These are phyloP conservation scores for Bradypus variegatus DNA, from an alignment of 2,797 vertebrate genomes.

Conservation along the genomic window DNA sequence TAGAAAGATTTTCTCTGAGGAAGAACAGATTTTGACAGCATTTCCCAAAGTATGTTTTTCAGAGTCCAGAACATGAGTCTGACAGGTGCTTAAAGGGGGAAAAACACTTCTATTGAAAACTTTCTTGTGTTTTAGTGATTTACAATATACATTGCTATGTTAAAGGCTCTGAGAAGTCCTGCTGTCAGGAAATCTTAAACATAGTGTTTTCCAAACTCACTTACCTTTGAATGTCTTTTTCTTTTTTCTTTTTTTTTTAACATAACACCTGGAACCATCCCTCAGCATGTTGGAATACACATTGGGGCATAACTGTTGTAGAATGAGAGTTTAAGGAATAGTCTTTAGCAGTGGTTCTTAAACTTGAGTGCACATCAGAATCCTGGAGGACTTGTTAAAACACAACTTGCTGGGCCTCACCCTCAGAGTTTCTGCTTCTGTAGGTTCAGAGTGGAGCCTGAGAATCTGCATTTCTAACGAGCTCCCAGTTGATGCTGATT, in stretches of 20 bases:
- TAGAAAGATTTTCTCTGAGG: background rate
- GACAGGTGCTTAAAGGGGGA: background rate
- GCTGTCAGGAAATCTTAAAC: background rate
- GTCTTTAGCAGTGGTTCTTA: background rate
- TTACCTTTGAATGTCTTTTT: background rate
- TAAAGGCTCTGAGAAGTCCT: background rate
- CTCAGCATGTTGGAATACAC: background rate
- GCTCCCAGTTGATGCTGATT: background rate
- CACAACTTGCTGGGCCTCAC: background rate
- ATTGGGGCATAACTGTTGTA: background rate
- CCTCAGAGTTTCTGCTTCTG: background rate
- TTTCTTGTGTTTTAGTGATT: background rate
- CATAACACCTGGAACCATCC: too few relatives aligned
- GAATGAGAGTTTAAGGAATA: background rate
- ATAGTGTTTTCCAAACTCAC: background rate
- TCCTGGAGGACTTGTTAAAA: background rate
- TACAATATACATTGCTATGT: background rate
- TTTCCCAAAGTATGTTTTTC: constrained; percentile 23
- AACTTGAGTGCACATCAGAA: background rate
- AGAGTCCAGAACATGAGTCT: background rate
- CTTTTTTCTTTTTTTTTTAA: background rate
- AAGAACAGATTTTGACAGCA: background rate
- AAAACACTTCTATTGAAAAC: background rate
- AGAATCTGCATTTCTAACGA: background rate
- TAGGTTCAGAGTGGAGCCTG: background rate